Percentiles rank a stretch among this genome's conserved stretches.
phyloP scores from a whole-genome alignment of 2,113 vertebrate species.

The Butastur rufipennis region DNA sequence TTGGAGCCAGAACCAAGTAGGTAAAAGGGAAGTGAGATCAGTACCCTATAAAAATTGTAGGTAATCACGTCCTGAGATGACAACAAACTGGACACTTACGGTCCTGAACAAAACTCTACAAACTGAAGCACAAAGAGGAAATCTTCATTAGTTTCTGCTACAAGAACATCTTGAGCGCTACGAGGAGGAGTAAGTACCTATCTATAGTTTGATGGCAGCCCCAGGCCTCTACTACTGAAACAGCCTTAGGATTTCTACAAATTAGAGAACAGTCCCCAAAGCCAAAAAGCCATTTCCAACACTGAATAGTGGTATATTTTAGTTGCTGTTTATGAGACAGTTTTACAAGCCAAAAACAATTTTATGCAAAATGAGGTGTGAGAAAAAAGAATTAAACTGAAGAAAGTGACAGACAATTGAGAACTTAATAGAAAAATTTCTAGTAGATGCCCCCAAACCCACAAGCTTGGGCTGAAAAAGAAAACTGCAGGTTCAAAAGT shows the following conservation, averaged over 20 bases:
- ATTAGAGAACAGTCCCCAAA: neutral
- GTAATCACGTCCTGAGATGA: neutral
- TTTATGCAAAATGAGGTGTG: neutral
- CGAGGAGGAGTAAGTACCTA: neutral
- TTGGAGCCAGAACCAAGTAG: neutral
- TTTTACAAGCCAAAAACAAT: neutral
- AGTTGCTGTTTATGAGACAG: neutral
- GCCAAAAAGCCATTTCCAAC: neutral
- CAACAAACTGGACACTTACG: neutral
- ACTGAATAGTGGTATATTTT: neutral
- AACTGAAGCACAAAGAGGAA: neutral
- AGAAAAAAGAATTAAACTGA: neutral
- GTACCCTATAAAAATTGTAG: neutral
- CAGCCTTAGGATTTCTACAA: neutral
- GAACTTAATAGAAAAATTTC: neutral
- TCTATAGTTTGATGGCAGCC: neutral
- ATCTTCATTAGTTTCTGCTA: neutral
- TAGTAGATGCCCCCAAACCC: neutral
- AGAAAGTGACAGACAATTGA: neutral
- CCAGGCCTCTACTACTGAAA: neutral
- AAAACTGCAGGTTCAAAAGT: neutral
- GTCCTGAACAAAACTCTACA: neutral
- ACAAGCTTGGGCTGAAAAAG: neutral
- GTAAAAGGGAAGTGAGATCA: neutral
- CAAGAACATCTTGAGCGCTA: neutral